Conservation (phyloP, 2,888 invertebrate species). For the Heteromyza rotundicornis region DNA sequence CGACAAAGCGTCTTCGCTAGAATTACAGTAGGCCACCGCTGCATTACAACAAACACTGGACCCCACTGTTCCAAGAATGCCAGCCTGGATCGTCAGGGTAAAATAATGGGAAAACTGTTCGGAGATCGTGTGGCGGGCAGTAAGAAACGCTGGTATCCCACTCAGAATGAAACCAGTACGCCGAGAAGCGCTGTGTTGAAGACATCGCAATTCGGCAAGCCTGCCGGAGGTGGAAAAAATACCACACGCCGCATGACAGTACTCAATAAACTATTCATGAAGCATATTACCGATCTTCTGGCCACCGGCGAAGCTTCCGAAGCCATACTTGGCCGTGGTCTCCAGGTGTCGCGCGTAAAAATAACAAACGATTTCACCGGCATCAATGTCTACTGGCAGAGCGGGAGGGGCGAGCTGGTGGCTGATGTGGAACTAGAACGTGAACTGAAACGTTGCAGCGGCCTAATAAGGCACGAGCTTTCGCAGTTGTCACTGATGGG, state of each 20-base stretch:
- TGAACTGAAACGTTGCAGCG: conserved; percentile 67
- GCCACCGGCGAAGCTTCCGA: conserved; percentile 72
- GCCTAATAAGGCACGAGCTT: conserved; percentile 73
- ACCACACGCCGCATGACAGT: conserved; percentile 69
- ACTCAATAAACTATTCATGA: conserved; percentile 83
- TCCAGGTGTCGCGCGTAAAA: conserved; percentile 75
- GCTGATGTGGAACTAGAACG: conserved; percentile 64
- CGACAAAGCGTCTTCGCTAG: too few relatives aligned
- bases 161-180: conserved; percentile 4
- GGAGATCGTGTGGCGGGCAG: conserved; percentile 52
- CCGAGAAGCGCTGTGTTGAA: conserved; percentile 33
- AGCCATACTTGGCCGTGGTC: conserved; percentile 69
- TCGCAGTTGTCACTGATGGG: conserved; percentile 77
- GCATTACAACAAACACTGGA: too few relatives aligned
- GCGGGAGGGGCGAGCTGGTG: conserved; percentile 63
- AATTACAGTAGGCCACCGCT: too few relatives aligned
- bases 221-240: conserved; percentile 58
- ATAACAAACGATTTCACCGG: conserved; percentile 71
- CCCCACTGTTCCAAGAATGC: background rate
- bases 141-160: conserved; percentile 56
- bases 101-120: conserved; percentile 55
- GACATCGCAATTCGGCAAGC: conserved; percentile 39
- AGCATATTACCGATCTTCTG: conserved; percentile 78
- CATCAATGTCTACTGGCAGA: conserved; percentile 77
- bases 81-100: conserved; percentile 41